Conservation (phyloP, 2,888 invertebrate species). For the Thera obeliscata region DNA sequence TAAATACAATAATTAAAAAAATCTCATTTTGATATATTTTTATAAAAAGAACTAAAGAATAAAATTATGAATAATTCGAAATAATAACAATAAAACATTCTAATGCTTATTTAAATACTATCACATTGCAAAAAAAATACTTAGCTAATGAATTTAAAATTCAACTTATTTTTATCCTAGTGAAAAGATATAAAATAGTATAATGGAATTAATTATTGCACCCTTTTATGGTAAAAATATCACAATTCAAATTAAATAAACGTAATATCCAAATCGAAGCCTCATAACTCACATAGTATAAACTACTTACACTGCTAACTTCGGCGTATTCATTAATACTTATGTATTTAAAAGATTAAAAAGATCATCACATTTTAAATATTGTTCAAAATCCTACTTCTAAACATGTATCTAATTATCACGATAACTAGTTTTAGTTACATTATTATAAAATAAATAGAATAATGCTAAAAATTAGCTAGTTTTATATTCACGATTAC, state of each 20-base stretch:
- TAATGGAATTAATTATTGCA: background rate
- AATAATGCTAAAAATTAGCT: background rate
- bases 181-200: background rate
- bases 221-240: background rate
- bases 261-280: background rate
- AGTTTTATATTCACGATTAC: background rate
- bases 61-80: background rate
- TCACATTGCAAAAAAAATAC: conserved; percentile 8
- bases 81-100: background rate
- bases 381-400: background rate
- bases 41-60: background rate
- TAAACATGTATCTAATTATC: conserved; percentile 1
- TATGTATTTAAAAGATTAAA: background rate
- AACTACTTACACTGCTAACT: background rate
- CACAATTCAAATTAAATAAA: background rate
- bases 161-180: background rate
- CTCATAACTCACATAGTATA: background rate
- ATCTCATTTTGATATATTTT: background rate
- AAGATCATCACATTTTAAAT: conserved; percentile 1
- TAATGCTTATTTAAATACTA: background rate
- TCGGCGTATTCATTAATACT: background rate
- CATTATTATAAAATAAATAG: background rate
- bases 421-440: background rate
- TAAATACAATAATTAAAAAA: background rate
- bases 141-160: conserved; percentile 1